phyloP scores from a whole-genome alignment of 1,140 invertebrate species.

The Arion vulgaris region DNA sequence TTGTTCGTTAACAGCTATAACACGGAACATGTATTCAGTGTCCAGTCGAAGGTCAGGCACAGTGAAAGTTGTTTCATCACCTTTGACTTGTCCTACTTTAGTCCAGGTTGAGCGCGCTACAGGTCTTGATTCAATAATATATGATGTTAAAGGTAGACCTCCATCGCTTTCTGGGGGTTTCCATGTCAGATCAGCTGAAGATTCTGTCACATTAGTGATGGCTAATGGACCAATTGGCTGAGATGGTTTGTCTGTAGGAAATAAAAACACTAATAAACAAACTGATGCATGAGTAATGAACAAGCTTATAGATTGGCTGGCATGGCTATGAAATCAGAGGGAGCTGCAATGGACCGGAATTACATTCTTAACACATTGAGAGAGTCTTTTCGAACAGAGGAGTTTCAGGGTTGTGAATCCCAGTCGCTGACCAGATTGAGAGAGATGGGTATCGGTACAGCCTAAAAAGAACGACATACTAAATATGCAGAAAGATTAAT shows the following conservation, averaged over 20 bases:
- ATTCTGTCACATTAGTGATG: slow-evolving; percentile 94
- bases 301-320: no score
- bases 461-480: no score
- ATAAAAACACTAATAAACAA: neutral
- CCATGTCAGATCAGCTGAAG: slow-evolving; percentile 93
- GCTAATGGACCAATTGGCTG: slow-evolving; percentile 81
- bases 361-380: no score
- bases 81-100: slow-evolving; percentile 74
- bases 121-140: slow-evolving; percentile 91
- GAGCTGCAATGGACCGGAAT: no score
- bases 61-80: slow-evolving; percentile 78
- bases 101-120: slow-evolving; percentile 86
- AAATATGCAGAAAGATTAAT: no score
- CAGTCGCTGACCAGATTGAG: no score
- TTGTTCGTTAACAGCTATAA: slow-evolving; percentile 95
- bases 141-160: slow-evolving; percentile 93
- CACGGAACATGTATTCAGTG: slow-evolving; percentile 92
- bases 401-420: no score
- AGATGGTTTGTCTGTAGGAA: slow-evolving; percentile 59
- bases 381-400: no score
- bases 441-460: no score
- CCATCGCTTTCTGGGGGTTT: slow-evolving; percentile 94
- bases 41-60: slow-evolving; percentile 90
- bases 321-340: no score
- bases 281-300: neutral